Evolutionary conservation across 2,113 vertebrate genomes (phyloP), one percentile per base, ranked within the genome.

Genomic region (Platanista minor): DNA sequence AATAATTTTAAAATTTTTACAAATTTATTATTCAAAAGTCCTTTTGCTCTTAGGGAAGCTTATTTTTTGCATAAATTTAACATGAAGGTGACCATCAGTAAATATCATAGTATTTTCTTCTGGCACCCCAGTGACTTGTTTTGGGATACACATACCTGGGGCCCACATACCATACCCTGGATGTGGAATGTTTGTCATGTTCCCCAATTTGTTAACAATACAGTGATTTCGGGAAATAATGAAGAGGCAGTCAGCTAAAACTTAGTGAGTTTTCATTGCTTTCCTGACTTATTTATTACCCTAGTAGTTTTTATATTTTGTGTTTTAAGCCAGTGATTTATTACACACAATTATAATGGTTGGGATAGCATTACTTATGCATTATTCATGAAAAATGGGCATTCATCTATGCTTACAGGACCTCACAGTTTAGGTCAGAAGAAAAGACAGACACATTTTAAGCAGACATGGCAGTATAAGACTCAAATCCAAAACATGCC

Each of bases 281-380:
- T 87, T 80, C 12, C 84, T 59, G 7, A 77, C 20, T 21, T 92
- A 43, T 43, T 61, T 72, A 78, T 77, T 84, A 89, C 6, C 13
- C 10, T 64, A 25, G 33, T 80, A 36, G n/a, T 62, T 93, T 97
- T 77, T 64, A 54, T 43, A 43, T 72, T 88, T 72, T 36, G 7
- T 39, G 21, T 81, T 93, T 93, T 93, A 90, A 86, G 29, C 64
- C 85, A 31, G 13, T 87, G 64, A 61, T 74, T 94, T 96, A 61
- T 66, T 77, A 12, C 29, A 71, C 88, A 59, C 64, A 80, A 39
- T 80, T 74, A 52, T 82, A 85, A 64, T 31, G 72, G 21, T 86
- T 59, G 66, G 90, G 49, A 72, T 39, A 39, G 17, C 25, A 88
- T 66, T 54, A 27, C 23, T 74, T 74, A 72, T 80, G 6, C 31